Percentiles rank a stretch among this genome's conserved stretches.
Conservation (phyloP, 2,113 vertebrate genomes). For the Conger conger region DNA sequence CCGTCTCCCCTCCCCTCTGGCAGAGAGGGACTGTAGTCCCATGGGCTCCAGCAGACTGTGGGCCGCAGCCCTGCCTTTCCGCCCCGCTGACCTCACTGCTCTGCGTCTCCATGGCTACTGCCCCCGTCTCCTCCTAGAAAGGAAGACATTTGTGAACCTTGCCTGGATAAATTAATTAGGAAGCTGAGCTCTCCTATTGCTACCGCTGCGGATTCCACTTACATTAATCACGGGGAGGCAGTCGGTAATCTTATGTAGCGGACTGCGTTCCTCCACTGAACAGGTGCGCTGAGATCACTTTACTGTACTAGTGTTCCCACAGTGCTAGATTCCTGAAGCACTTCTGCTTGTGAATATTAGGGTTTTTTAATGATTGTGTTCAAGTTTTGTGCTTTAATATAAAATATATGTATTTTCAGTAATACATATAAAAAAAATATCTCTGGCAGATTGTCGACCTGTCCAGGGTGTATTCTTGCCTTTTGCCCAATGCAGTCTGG, state of each 20-base stretch:
- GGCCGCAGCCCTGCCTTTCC: slow-evolving; percentile 48
- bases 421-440: no score
- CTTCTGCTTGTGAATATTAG: neutral
- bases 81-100: slow-evolving; percentile 70
- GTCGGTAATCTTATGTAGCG: neutral
- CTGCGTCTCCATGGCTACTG: slow-evolving; percentile 68
- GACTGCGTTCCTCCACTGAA: neutral
- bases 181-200: neutral
- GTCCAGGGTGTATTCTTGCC: no score
- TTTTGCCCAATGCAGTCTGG: no score
- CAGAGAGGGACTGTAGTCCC: neutral
- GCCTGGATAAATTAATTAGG: neutral
- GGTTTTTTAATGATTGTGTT: neutral
- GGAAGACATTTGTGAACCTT: neutral
- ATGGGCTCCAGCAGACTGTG: neutral
- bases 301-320: neutral
- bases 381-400: neutral
- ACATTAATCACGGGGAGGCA: neutral
- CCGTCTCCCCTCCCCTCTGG: neutral
- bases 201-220: neutral
- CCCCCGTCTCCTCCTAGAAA: slow-evolving; percentile 58
- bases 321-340: neutral
- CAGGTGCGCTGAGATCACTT: neutral
- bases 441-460: no score
- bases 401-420: neutral